phyloP scores from a whole-genome alignment of 2,888 invertebrate genomes.

The Amiota minor region DNA sequence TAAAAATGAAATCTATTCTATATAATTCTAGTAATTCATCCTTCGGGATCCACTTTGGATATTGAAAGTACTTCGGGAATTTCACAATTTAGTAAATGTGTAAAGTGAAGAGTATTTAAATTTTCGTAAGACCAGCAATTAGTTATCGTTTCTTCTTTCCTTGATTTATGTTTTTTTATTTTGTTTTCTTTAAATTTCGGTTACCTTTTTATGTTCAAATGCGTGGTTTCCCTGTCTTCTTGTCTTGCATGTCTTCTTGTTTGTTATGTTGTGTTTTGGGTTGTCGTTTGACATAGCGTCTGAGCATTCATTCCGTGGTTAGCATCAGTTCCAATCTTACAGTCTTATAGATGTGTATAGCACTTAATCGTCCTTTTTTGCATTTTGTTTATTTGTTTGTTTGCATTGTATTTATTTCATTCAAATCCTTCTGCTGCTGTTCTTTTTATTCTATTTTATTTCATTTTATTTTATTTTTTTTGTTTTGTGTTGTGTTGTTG shows the following conservation, averaged over 20 bases:
- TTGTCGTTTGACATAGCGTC: conserved; percentile 51
- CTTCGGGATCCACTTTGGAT: too few species aligned
- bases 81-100: too few species aligned
- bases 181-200: conserved; percentile 46
- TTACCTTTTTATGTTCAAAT: conserved; percentile 38
- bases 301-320: conserved; percentile 23
- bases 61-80: too few species aligned
- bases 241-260: conserved; percentile 59
- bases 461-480: conserved; percentile 19
- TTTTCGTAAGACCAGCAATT: neutral
- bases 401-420: conserved; percentile 58
- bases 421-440: conserved; percentile 43
- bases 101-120: too few species aligned
- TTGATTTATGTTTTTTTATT: conserved; percentile 26
- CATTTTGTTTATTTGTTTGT: conserved; percentile 25
- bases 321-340: too few species aligned
- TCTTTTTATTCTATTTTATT: neutral
- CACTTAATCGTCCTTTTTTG: conserved; percentile 21
- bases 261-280: conserved; percentile 47
- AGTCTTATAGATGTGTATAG: neutral
- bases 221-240: conserved; percentile 46
- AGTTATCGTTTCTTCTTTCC: neutral
- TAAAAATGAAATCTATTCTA: too few species aligned
- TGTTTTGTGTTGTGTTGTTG: too few species aligned
- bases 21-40: too few species aligned